phyloP scores from a whole-genome alignment of 1,140 invertebrate species.

The Psilanteris sp. region DNA sequence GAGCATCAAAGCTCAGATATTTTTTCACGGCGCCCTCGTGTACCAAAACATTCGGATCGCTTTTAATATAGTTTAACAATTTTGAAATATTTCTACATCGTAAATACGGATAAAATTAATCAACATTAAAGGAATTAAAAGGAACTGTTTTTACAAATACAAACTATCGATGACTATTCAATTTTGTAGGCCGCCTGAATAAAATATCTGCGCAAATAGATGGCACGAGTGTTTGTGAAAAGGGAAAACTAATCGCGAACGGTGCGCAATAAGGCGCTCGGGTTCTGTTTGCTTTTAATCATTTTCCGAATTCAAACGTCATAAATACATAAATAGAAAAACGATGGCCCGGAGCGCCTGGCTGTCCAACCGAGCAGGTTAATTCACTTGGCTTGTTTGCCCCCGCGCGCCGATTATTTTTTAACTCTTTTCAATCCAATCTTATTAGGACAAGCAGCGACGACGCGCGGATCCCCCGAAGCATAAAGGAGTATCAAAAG shows the following conservation, averaged over 20 bases:
- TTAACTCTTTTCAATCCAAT: no score
- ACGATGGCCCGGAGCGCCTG: slow-evolving; percentile 55
- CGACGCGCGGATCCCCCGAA: slow-evolving; percentile 10
- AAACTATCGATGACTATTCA: no score
- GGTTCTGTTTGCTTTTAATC: slow-evolving; percentile 79
- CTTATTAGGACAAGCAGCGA: not conserved
- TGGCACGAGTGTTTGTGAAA: slow-evolving; percentile 30
- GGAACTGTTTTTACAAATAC: no score
- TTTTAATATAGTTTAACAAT: no score
- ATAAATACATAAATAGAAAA: slow-evolving; percentile 78
- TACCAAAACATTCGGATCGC: no score
- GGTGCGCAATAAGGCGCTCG: slow-evolving; percentile 40
- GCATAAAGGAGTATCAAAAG: slow-evolving; percentile 25
- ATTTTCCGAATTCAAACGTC: slow-evolving; percentile 75
- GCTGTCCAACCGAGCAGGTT: slow-evolving; percentile 24
- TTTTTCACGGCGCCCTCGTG: slow-evolving; percentile 5
- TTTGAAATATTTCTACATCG: no score
- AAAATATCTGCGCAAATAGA: not conserved
- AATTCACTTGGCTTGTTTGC: slow-evolving; percentile 31
- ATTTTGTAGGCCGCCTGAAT: no score
- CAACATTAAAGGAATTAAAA: not conserved
- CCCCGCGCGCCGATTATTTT: no score
- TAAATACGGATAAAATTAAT: no score
- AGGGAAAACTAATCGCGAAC: slow-evolving; percentile 27
- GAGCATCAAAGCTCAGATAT: slow-evolving; percentile 55